Evolutionary conservation across 2,888 invertebrate genomes (phyloP), one percentile per base, ranked within the genome.

Genomic region (Liposcelis brunnea): DNA sequence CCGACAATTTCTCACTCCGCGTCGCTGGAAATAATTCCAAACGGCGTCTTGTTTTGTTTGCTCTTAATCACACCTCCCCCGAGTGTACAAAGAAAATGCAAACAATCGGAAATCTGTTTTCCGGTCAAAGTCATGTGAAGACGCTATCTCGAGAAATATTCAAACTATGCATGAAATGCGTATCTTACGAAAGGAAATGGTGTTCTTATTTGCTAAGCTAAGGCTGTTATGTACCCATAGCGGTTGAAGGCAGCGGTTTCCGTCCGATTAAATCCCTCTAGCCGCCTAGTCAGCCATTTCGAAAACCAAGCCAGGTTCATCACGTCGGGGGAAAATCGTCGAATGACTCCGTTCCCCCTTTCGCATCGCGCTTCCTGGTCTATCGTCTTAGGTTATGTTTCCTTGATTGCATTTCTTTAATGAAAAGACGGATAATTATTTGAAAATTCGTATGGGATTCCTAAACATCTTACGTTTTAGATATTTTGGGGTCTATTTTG

Each of bases 401-500:
- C 35, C 35, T 35, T 35, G 35, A 35, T 16, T 35, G 14, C 35
- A 35, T 35, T 35, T 35, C 16, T 15, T 35, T 35, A 10, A 35
- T 10, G 5, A 35, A 35, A 35, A 35, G 35, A 35, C 4, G 5
- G 35, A 16, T 35, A 35, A 35, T 35, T 35, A 35, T 14, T 10
- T 4, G 14, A 10, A 7, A 16, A 6, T 35, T 10, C 35, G 15
- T 15, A 35, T 35, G 16, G 10, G 14, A 15, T 35, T 14, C 14
- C 7, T 10, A 6, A 16, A 35, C 35, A 6, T 35, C 35, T 35
- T 35, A 16, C 7, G 35, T 14, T 35, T 35, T 16, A 14, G 16
- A 35, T 35, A 35, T 35, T 35, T 14, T 35, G 14, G 35, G 35
- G 35, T 35, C 35, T 35, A 35, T 35, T 35, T 35, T 35, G 35